Base-by-base conservation (phyloP, 2,797 vertebrate species). In the Sarcoramphus papa region DNA sequence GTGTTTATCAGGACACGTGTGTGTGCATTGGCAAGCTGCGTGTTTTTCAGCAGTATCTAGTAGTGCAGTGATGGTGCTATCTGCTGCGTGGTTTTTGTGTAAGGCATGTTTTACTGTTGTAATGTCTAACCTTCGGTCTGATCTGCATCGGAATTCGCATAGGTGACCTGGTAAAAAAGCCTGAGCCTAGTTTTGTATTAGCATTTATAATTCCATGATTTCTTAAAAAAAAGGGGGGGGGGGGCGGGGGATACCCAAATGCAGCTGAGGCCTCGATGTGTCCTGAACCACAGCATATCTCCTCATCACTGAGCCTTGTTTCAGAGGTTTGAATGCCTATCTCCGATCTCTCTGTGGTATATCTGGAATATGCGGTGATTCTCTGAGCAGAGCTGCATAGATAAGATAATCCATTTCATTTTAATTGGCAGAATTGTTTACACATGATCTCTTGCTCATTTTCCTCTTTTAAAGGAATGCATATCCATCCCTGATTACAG, bases 401-500 rank as follows among this genome's bases (percentile, higher is more conserved):
- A 90, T 96, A 94, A 94, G 82, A 91, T 96, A 97, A 92, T 97
- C 87, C 77, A 40, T 94, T 97, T 92, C n/a, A 7, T 92, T 96
- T 95, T 97, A 96, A 97, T 96, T 97, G 96, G 91, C 95, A 85
- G 94, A 94, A 90, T 91, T 93, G 91, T 95, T 97, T 96, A 92
- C 93, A 88, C 51, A 74, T 92, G 93, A 95, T 95, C 95, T 94
- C 88, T 90, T 5, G 6, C 74, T 95, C 95, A 40, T 97, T 96
- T 96, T 83, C 79, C 63, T 82, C 76, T 92, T 96, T 74, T 88
- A 84, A 95, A 96, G 85, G 95, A 94, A 76, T 40, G 76, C 13
- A 2, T 94, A 88, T 93, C 95, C 73, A 81, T 94, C 89, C 85
- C 93, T 94, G 96, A 95, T 96, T 92, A 96, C 63, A 82, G 85